phyloP scores from a whole-genome alignment of 2,888 invertebrate species.

The Corythucha ciliata region DNA sequence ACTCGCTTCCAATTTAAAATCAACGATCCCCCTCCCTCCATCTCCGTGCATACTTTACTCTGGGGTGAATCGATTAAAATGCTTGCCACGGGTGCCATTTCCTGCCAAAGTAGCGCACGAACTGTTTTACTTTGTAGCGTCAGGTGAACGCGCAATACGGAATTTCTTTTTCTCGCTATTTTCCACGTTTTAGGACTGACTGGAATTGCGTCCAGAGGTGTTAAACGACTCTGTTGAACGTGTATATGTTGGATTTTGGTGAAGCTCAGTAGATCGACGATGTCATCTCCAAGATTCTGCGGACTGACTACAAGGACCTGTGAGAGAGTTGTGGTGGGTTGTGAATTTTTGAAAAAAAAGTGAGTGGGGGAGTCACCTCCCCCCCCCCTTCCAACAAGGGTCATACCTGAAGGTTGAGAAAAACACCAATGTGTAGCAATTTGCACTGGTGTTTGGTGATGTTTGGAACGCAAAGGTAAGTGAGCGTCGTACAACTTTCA shows the following conservation, averaged over 20 bases:
- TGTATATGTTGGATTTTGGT: conserved; percentile 57
- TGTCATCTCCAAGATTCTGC: conserved; percentile 65
- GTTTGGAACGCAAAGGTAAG: conserved; percentile 59
- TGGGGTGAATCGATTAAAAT: conserved; percentile 56
- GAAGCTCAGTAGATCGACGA: conserved; percentile 56
- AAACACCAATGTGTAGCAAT: conserved; percentile 63
- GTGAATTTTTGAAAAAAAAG: background rate
- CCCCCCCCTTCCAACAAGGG: background rate
- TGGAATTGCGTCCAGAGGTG: conserved; percentile 45
- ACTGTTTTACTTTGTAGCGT: conserved; percentile 51
- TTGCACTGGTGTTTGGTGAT: conserved; percentile 59
- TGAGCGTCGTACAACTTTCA: conserved; percentile 53
- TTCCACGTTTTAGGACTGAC: conserved; percentile 43
- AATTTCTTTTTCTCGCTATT: conserved; percentile 49
- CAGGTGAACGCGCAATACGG: conserved; percentile 51
- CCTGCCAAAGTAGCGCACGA: conserved; percentile 56
- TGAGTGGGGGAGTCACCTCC: background rate
- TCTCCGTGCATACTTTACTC: conserved; percentile 44
- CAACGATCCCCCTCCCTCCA: background rate
- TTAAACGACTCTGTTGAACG: conserved; percentile 61
- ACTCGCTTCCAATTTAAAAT: background rate
- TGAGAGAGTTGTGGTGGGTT: background rate
- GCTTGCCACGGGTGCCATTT: conserved; percentile 57
- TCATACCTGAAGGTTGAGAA: conserved; percentile 57
- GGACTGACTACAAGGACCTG: conserved; percentile 57